Base-by-base conservation (phyloP, 2,888 invertebrate genomes). In the Luffia ferchaultella region DNA sequence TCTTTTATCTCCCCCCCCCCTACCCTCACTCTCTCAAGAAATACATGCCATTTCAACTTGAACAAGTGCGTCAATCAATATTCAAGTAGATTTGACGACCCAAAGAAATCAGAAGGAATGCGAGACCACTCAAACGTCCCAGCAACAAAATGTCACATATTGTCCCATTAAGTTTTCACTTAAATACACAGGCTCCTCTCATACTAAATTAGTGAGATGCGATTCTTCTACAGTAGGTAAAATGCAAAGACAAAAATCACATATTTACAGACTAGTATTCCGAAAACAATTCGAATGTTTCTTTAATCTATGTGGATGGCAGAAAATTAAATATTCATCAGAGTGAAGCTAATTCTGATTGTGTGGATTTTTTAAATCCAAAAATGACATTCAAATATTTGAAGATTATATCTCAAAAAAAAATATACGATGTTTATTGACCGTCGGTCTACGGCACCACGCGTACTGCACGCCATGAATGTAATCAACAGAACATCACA, bases 161-260 rank as follows among this genome's bases (percentile, higher is more conserved):
- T 68, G 69, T 72, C 67, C 68, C 48, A 48, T 68, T 64, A 65
- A 68, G 70, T 66, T 64, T 69, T 65, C 67, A 68, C 19, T 63
- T 18, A 58, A 61, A 72, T 67, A 72, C 68, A 68, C 69, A 67
- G 62, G 62, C 72, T 65, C 67, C 73, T 18, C 70, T 75, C 75
- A 74, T 63, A 73, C 80, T 78, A 78, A 79, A 77, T 70, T 76
- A 78, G 75, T 76, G 79, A 82, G 79, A 80, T 73, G 76, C 73
- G 72, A 73, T 68, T 73, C n/a, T 73, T 73, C 68, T 70, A 75
- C 73, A 62, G 76, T 76, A 72, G 76, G 76, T 76, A 60, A 76
- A 83, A 80, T 79, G 79, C 79, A 80, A 75, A 73, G 73, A 76
- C 76, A 70, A n/a, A 80, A 82, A 79, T 80, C 79, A 78, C 74